Evolutionary conservation across 2,113 vertebrate genomes (phyloP), one percentile per base, ranked within the genome.

Genomic region (Euleptes europaea): DNA sequence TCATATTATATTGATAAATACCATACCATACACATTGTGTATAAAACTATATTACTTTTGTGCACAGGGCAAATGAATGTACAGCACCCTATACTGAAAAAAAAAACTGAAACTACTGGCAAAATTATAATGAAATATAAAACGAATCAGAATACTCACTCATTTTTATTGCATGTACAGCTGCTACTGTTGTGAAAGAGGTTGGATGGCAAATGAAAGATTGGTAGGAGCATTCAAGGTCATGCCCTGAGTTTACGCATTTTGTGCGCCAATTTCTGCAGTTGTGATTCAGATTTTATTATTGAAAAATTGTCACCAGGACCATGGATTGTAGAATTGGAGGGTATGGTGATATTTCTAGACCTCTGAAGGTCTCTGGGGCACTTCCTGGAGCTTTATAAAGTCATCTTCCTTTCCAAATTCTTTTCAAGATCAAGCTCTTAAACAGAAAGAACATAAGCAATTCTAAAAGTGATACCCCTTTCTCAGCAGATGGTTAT

Each of bases 381-480:
- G 77, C 13, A 40, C 38, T 70, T 82, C 3, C 2, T 69, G 19
- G 19, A 65, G 21, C 31, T 42, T 57, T 35, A 49, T 63, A 86
- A 70, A 79, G 1, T 2, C 73, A 57, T 33, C 17, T 82, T 82
- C 60, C 2, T 47, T 80, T 66, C 7, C 78, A 83, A 86, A 17
- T 21, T 66, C 8, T 28, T 54, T 67, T 76, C 28, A 67, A 10
- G 26, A 76, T 38, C 63, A 44, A 47, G 19, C 23, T 44, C 21
- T 72, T 79, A 65, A 80, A 63, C 76, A 67, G 42, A 71, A 83
- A 71, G 38, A 78, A 19, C 5, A 79, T 63, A 71, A 79, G 67
- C 75, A 78, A 71, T 85, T 85, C 67, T 35, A 86, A 63, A 72
- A 44, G 4, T 19, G 38, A 57, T 71, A 73, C 3, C 3, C 66